Percentiles rank a stretch among this genome's conserved stretches.
These are phyloP conservation scores for Brachycybe producta DNA, from an alignment of 2,888 invertebrate genomes.

Conservation along the genomic window DNA sequence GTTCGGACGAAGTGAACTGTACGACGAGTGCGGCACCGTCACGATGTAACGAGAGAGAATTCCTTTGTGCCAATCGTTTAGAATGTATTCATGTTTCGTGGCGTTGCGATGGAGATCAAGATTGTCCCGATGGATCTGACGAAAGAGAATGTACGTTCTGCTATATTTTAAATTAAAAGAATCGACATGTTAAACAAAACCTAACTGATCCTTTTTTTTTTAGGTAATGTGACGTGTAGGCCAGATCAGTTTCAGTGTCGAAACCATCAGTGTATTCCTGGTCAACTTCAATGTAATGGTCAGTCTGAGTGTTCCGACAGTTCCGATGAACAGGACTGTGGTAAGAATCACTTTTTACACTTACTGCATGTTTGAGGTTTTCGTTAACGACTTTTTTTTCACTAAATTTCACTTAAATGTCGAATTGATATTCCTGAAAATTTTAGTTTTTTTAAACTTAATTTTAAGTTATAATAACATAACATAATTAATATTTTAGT, in stretches of 20 bases:
- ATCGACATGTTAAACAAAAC: background rate
- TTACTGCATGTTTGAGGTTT: too few relatives aligned
- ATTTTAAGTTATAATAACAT: too few relatives aligned
- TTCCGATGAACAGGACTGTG: constrained; percentile 74
- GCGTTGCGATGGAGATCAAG: constrained; percentile 32
- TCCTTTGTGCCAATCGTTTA: constrained; percentile 18
- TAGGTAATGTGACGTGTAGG: constrained; percentile 56
- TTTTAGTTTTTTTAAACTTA: too few relatives aligned
- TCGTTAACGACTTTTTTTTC: too few relatives aligned
- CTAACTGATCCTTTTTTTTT: background rate
- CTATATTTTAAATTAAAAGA: background rate
- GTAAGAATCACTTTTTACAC: constrained; percentile 32
- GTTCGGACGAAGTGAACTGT: constrained; percentile 24
- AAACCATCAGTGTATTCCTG: constrained; percentile 35
- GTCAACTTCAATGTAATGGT: constrained; percentile 69
- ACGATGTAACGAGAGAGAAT: constrained; percentile 40
- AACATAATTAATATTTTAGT: too few relatives aligned
- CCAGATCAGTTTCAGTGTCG: constrained; percentile 75
- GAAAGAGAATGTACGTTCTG: constrained; percentile 46
- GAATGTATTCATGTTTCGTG: constrained; percentile 22
- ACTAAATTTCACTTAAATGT: too few relatives aligned
- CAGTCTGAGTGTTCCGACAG: constrained; percentile 66
- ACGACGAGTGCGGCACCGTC: constrained; percentile 1
- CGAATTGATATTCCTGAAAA: too few relatives aligned
- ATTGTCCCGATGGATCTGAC: constrained; percentile 72